Percentiles rank a stretch among this genome's conserved stretches.
Evolutionary conservation across 2,113 vertebrate genomes (phyloP).

Genomic region (Cyprinodon tularosa): DNA sequence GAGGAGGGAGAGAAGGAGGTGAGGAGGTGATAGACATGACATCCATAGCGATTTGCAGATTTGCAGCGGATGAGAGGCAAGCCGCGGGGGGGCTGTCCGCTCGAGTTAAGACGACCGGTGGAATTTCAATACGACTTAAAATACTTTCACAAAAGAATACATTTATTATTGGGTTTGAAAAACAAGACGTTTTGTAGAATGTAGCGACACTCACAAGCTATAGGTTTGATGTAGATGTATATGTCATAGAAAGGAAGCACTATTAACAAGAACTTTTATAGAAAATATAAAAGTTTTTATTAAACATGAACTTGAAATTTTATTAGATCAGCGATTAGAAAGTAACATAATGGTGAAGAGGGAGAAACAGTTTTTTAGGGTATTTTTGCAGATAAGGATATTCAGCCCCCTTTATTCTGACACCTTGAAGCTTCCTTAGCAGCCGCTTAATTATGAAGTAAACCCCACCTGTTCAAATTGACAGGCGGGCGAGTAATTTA

Average conservation of each 20-base stretch:
- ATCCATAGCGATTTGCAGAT: constrained; percentile 59
- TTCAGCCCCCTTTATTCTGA: no score
- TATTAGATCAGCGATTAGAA: no score
- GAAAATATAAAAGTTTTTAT: no score
- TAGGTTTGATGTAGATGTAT: background rate
- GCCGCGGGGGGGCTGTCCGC: constrained; percentile 35
- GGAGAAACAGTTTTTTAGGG: no score
- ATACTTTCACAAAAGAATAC: constrained; percentile 2
- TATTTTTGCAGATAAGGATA: no score
- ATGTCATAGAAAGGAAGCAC: background rate
- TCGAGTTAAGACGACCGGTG: constrained; percentile 21
- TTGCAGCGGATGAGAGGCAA: constrained; percentile 36
- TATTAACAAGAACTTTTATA: background rate
- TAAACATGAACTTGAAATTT: no score
- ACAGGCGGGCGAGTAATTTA: background rate
- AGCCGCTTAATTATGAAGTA: background rate
- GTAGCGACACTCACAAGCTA: background rate
- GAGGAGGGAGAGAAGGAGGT: background rate
- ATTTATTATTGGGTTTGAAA: background rate
- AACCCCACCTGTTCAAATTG: background rate
- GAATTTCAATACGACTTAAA: constrained; percentile 28
- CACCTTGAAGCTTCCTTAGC: background rate
- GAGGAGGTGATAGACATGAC: constrained; percentile 19
- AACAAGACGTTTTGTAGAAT: background rate
- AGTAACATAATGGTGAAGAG: no score